A percentile compares a stretch with the other conserved stretches of the same genome.
Evolutionary conservation across 2,113 vertebrate species (phyloP).

Genomic region (Leucosticte australis): DNA sequence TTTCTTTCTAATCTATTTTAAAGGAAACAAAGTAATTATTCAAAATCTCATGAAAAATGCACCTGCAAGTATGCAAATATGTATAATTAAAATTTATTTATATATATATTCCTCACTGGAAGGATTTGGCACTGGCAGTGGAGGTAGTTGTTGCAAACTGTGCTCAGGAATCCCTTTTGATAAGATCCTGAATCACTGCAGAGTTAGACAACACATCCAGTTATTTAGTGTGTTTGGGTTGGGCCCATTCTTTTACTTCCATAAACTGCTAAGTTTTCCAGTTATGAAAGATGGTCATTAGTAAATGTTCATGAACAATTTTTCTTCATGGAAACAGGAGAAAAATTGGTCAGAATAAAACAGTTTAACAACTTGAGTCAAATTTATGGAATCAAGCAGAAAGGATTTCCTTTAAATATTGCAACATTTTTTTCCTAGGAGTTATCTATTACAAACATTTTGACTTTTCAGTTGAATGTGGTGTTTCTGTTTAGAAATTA

Average conservation of each 20-base stretch:
- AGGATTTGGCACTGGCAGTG: not conserved
- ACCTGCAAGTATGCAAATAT: not conserved
- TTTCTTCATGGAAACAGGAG: not conserved
- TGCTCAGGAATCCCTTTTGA: not conserved
- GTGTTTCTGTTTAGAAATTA: conserved; percentile 21
- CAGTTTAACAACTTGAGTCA: not conserved
- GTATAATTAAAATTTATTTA: not conserved
- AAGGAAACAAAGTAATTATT: not conserved
- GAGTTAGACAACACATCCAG: not conserved
- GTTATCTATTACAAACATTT: conserved; percentile 8
- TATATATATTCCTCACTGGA: not conserved
- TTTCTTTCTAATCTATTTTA: not conserved
- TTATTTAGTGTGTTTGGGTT: not conserved
- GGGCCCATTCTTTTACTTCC: not conserved
- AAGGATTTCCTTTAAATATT: not conserved
- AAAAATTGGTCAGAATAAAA: not conserved
- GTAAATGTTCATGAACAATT: not conserved
- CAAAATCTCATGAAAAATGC: not conserved
- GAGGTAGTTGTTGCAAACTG: not conserved
- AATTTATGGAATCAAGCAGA: not conserved
- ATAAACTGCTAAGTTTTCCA: not conserved
- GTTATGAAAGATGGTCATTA: not conserved
- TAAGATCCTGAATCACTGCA: not conserved
- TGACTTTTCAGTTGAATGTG: not conserved
- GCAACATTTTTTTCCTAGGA: not conserved